A percentile compares a stretch with the other conserved stretches of the same genome.
phyloP scores from a whole-genome alignment of 2,113 vertebrate genomes.

The Vicugna pacos region DNA sequence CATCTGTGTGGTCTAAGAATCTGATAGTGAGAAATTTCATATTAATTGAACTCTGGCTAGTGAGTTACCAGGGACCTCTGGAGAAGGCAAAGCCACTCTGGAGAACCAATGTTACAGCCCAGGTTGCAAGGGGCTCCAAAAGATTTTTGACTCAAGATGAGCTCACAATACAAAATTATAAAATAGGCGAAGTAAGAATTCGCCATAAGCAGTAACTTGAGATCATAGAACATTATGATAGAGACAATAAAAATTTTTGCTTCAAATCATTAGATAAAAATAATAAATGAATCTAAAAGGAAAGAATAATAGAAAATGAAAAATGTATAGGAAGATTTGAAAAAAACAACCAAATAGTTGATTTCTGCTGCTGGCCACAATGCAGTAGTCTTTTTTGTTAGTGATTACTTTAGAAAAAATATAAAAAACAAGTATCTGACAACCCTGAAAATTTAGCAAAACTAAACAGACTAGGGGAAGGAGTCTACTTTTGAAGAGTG shows the following conservation, averaged over 20 bases:
- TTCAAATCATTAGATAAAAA: conserved; percentile 9
- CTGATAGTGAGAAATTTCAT: background rate
- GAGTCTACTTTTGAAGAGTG: background rate
- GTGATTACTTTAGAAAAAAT: background rate
- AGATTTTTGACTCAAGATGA: background rate
- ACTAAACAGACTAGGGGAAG: background rate
- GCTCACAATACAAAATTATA: background rate
- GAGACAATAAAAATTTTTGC: background rate
- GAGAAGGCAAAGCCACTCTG: background rate
- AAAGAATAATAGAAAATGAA: background rate
- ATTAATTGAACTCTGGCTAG: background rate
- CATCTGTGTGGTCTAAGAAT: conserved; percentile 1
- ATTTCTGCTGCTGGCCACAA: background rate
- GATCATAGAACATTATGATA: background rate
- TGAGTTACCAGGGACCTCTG: background rate
- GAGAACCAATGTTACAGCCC: background rate
- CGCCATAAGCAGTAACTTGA: background rate
- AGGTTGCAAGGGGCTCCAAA: background rate
- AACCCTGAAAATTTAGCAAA: background rate
- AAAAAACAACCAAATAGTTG: background rate
- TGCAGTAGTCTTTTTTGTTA: background rate
- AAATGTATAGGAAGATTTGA: background rate
- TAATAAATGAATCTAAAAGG: background rate
- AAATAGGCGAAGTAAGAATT: background rate
- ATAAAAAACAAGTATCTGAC: background rate